Evolutionary conservation across 2,888 invertebrate species (phyloP), one percentile per base, ranked within the genome.

Genomic region (Ophioninae sp.): DNA sequence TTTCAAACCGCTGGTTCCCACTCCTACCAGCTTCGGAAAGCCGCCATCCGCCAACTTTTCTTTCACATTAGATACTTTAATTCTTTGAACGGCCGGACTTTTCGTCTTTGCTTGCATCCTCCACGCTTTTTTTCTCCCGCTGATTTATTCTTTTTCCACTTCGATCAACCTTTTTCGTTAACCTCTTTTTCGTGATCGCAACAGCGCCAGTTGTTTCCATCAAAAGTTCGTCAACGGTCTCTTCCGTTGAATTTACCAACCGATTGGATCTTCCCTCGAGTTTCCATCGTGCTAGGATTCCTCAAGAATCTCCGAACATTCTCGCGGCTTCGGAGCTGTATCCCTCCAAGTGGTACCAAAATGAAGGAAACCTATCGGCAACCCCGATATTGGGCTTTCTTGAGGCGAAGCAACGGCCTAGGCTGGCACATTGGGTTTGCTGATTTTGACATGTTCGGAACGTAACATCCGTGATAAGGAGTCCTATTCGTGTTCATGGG

Each of bases 61-160:
- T 91, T 91, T 91, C 89, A 90, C 89, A 88, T 91, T 91, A 90
- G 90, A 91, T 91, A 91, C 91, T 92, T 92, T 91, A 92, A 92
- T 92, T 91, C 92, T 91, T 91, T 90, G 89, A 92, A 90, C 91
- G 90, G 90, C 67, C 75, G 63, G 56, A 30, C 41, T 76, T 44
- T 39, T 79, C 78, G 90, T 89, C 87, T 84, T 68, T 68, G 10
- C 39, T 30, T 41, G 23, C 69, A 59, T 73, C 59, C 58, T 59
- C 64, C 65, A 44, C 61, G 5, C 37, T 67, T 22, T 37, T 67
- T 71, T 41, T 72, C 23, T 41, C 17, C n/a, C 30, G 30, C 30
- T 30, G 30, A 30, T 30, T 30, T 30, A 30, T 30, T 63, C n/a
- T 72, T 65, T 64, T 63, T 61, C 37, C 41, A 30, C 59, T 58